Conservation (phyloP, 23 tunicate species). For the Styela clava region DNA sequence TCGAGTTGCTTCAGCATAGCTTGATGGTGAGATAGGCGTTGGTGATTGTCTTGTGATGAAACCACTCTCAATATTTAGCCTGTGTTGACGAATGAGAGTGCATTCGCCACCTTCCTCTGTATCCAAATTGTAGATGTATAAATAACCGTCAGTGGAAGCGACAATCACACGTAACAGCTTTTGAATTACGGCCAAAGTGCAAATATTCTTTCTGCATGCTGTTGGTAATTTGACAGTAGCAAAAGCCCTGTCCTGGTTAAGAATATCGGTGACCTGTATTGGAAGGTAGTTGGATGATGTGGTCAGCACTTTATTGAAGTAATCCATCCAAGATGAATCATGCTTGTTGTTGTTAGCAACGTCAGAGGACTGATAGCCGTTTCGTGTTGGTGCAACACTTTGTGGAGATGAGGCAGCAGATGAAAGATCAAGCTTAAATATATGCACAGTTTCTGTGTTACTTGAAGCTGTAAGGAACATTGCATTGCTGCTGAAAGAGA, state of each 20-base stretch:
- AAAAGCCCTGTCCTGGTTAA: slow-evolving; percentile 69
- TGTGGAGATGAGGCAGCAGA: background rate
- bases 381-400: background rate
- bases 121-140: slow-evolving; percentile 74
- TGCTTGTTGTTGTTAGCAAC: slow-evolving; percentile 1
- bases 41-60: slow-evolving; percentile 8
- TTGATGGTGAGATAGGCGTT: slow-evolving; percentile 15
- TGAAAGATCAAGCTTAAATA: slow-evolving; percentile 56
- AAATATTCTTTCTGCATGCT: slow-evolving; percentile 41
- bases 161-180: slow-evolving; percentile 47
- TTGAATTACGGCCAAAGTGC: slow-evolving; percentile 54
- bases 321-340: slow-evolving; percentile 59
- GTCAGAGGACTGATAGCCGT: background rate
- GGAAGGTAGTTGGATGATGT: slow-evolving; percentile 66
- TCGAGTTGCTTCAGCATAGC: slow-evolving; percentile 60
- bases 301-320: slow-evolving; percentile 54
- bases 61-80: slow-evolving; percentile 21
- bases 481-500: slow-evolving; percentile 55
- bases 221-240: slow-evolving; percentile 73
- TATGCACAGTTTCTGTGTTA: slow-evolving; percentile 81
- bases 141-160: slow-evolving; percentile 74
- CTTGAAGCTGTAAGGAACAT: slow-evolving; percentile 65
- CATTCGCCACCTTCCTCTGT: slow-evolving; percentile 70
- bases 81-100: slow-evolving; percentile 62
- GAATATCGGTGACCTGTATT: slow-evolving; percentile 46